Evolutionary conservation across 2,888 invertebrate species (phyloP).

Genomic region (Ichneumoninae sp.): DNA sequence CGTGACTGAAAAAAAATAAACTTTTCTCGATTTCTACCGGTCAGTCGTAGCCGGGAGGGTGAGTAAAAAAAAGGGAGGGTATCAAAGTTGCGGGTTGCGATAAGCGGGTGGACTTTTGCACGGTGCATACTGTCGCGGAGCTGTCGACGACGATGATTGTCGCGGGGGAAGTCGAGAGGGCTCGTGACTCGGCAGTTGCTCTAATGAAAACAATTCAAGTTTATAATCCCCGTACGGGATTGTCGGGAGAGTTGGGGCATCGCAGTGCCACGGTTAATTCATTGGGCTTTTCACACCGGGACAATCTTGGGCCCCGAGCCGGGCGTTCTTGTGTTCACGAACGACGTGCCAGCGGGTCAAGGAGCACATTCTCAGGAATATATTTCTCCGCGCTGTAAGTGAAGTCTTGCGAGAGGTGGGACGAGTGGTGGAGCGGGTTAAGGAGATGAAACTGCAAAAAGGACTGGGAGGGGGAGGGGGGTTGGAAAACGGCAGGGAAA

Average conservation of each 20-base stretch:
- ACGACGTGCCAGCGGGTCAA: constrained; percentile 58
- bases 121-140: constrained; percentile 48
- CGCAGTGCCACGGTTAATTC: constrained; percentile 54
- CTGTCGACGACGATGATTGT: constrained; percentile 42
- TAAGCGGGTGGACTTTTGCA: constrained; percentile 2
- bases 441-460: constrained; percentile 42
- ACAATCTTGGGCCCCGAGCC: constrained; percentile 45
- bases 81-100: constrained; percentile 18
- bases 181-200: constrained; percentile 36
- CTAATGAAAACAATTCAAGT: constrained; percentile 82
- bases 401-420: constrained; percentile 45
- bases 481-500: constrained; percentile 34
- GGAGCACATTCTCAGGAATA: constrained; percentile 47
- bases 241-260: constrained; percentile 21
- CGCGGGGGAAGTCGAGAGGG: constrained; percentile 43
- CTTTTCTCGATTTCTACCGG: not conserved
- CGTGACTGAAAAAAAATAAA: not conserved
- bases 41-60: not conserved
- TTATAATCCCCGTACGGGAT: constrained; percentile 77
- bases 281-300: constrained; percentile 52
- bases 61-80: constrained; percentile 11
- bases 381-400: constrained; percentile 4
- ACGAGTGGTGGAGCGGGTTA: constrained; percentile 51
- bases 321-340: constrained; percentile 48
- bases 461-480: not conserved